A percentile compares a stretch with the other conserved stretches of the same genome.
Evolutionary conservation across 2,113 vertebrate genomes (phyloP).

Genomic region (Labeo rohita): DNA sequence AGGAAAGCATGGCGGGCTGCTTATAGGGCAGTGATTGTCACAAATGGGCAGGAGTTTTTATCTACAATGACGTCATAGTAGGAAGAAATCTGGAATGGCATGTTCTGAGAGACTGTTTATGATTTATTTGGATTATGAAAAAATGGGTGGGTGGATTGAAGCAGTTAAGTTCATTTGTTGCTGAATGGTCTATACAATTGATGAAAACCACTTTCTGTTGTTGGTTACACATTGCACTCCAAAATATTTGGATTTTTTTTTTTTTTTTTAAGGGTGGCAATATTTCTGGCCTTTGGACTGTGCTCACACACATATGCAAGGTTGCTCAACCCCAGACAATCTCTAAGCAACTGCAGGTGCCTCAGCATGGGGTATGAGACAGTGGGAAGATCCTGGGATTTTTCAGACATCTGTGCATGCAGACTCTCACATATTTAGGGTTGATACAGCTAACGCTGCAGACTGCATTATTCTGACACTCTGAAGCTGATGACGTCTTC

Average conservation of each 20-base stretch:
- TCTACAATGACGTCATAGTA: too few relatives aligned
- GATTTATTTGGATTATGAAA: too few relatives aligned
- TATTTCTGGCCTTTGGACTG: constrained; percentile 10
- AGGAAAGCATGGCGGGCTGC: too few relatives aligned
- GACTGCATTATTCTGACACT: not conserved
- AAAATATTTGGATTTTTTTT: not conserved
- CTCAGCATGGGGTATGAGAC: constrained; percentile 33
- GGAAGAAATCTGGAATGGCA: too few relatives aligned
- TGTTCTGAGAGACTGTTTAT: too few relatives aligned
- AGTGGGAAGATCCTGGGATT: constrained; percentile 15
- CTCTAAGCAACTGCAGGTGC: constrained; percentile 44
- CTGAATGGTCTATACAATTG: not conserved
- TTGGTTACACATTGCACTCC: not conserved
- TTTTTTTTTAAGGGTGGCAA: not conserved
- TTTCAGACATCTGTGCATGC: constrained; percentile 7
- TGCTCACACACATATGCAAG: not conserved
- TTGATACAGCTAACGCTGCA: not conserved
- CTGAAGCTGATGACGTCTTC: not conserved
- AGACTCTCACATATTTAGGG: not conserved
- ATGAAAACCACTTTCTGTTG: not conserved
- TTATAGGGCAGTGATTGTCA: too few relatives aligned
- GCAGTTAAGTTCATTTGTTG: not conserved
- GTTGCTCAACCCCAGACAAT: constrained; percentile 9
- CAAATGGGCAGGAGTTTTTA: too few relatives aligned
- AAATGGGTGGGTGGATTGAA: too few relatives aligned